Base-by-base conservation (phyloP, 2,888 invertebrate genomes). In the Odontothrips loti region DNA sequence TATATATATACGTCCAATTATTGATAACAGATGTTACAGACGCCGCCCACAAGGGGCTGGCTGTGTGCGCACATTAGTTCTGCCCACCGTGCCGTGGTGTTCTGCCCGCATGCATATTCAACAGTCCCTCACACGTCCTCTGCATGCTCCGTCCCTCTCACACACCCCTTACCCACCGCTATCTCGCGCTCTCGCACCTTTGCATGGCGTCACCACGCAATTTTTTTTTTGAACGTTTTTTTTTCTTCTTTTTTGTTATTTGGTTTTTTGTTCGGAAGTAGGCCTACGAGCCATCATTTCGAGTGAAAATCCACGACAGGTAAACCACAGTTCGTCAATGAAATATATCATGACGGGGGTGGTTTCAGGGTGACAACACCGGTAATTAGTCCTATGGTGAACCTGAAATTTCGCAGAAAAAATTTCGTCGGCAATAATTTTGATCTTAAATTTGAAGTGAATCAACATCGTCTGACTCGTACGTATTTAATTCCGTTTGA, bases 21-120 rank as follows among this genome's bases (percentile, higher is more conserved):
- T 75, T 75, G 68, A 75, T 75, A 75, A 75, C 68, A 75, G 68
- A 75, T 75, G 68, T 27, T 75, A 27, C 68, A 58, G 58, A 17
- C 58, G 58, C 3, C 34, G 34, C 34, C 34, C 34, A 6, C 34
- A 43, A 43, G 34, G 34, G 34, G 34, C 34, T 43, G 34, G 34
- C 34, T 23, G 68, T 3, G 6, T 11, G 68, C 23, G 11, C n/a
- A 68, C 68, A 68, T 68, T 68, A 68, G 68, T 68, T 68, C 68
- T 68, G 68, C 68, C 68, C 68, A 11, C 9, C 63, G 63, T n/a
- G 68, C 23, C 27, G 27, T 27, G 27, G 68, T 27, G 68, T 27
- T 27, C 27, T 9, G 23, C 68, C 27, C 68, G 58, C 68, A 75
- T 75, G 68, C 68, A 75, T 75, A 75, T 75, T 75, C 68, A 75